Evolutionary conservation across 2,113 vertebrate genomes (phyloP).

Genomic region (Procavia capensis): DNA sequence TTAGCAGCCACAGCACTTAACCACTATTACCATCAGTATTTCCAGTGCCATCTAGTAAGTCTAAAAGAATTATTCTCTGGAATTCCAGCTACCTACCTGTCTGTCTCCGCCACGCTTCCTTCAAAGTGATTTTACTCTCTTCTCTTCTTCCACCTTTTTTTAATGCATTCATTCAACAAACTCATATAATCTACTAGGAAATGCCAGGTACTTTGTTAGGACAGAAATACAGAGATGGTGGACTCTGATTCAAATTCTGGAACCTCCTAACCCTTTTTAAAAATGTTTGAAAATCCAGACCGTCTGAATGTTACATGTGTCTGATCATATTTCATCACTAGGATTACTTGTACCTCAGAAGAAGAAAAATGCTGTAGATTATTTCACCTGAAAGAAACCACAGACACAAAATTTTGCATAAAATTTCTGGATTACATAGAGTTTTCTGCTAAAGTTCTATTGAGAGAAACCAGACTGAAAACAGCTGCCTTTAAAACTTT

Average conservation of each 20-base stretch:
- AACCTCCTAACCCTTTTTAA: not conserved
- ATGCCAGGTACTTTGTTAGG: not conserved
- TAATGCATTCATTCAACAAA: not conserved
- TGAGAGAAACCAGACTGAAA: constrained; percentile 4
- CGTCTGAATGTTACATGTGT: not conserved
- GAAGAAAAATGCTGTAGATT: not conserved
- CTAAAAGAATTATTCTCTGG: not conserved
- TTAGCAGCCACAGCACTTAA: too few relatives aligned
- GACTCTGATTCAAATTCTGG: not conserved
- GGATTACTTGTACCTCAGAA: not conserved
- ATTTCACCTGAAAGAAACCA: constrained; percentile 13
- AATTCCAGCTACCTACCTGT: not conserved
- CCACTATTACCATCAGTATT: too few relatives aligned
- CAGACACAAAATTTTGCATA: not conserved
- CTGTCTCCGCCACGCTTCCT: not conserved
- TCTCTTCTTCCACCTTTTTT: not conserved
- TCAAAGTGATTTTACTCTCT: not conserved
- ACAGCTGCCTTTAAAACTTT: not conserved
- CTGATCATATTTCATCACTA: not conserved
- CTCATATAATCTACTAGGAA: not conserved
- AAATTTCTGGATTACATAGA: not conserved
- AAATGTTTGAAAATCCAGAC: not conserved
- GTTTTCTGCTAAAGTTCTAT: not conserved
- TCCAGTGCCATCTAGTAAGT: not conserved
- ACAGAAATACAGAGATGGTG: not conserved